phyloP scores from a whole-genome alignment of 2,888 invertebrate genomes.

The Brachynemurus nebulosus region DNA sequence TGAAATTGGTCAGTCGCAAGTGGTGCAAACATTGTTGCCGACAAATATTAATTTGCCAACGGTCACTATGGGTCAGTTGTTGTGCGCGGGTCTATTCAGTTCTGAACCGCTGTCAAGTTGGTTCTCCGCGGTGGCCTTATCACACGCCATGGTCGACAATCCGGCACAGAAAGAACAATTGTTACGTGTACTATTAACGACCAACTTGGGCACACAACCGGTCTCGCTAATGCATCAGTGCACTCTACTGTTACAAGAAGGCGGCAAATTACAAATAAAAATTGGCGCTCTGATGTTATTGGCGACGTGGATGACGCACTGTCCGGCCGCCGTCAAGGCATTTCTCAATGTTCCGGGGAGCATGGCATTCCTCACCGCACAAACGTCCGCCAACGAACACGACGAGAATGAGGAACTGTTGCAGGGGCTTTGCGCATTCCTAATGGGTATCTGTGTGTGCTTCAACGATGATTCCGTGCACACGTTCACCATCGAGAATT shows the following conservation, averaged over 20 bases:
- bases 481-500: constrained; percentile 59
- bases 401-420: constrained; percentile 84
- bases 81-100: constrained; percentile 87
- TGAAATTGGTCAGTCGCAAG: constrained; percentile 70
- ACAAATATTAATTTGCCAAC: constrained; percentile 61
- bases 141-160: constrained; percentile 81
- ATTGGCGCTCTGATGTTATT: constrained; percentile 85
- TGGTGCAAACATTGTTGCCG: constrained; percentile 87
- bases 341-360: constrained; percentile 69
- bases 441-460: constrained; percentile 82
- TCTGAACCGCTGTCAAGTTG: constrained; percentile 82
- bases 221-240: constrained; percentile 85
- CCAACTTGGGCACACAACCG: constrained; percentile 68
- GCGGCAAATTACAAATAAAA: constrained; percentile 66
- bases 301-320: constrained; percentile 75
- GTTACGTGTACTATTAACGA: constrained; percentile 78
- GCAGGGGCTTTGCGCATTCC: constrained; percentile 64
- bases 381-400: constrained; percentile 69
- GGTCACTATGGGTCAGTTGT: constrained; percentile 70
- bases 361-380: constrained; percentile 71
- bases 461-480: constrained; percentile 74
- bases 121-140: constrained; percentile 86
- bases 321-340: constrained; percentile 66
- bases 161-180: constrained; percentile 77
- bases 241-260: constrained; percentile 68